A percentile compares a stretch with the other conserved stretches of the same genome.
phyloP scores from a whole-genome alignment of 2,113 vertebrate genomes.

The Oplegnathus fasciatus region DNA sequence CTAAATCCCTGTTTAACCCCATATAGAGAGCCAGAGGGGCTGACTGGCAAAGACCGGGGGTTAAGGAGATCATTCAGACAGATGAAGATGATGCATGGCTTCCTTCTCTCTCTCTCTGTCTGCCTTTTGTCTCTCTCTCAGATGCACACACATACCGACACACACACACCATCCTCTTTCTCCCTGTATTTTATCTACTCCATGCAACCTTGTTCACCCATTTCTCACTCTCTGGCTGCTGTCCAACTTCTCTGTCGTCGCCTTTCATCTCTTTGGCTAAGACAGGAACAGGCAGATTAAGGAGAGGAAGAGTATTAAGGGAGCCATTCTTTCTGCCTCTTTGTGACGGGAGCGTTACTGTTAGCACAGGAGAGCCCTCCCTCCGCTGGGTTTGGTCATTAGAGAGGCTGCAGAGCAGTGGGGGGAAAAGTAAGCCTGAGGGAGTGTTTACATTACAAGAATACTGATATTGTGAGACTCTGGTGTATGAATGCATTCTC shows the following conservation, averaged over 20 bases:
- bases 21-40: constrained; percentile 58
- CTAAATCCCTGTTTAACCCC: constrained; percentile 75
- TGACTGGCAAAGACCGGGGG: constrained; percentile 57
- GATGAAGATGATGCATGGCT: constrained; percentile 69
- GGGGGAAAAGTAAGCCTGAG: constrained; percentile 47
- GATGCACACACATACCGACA: constrained; percentile 15
- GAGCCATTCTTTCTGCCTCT: constrained; percentile 64
- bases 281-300: constrained; percentile 71
- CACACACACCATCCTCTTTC: constrained; percentile 24
- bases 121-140: constrained; percentile 27
- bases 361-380: constrained; percentile 54
- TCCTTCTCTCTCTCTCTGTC: constrained; percentile 21
- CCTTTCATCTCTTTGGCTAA: constrained; percentile 71
- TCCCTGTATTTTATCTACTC: constrained; percentile 56
- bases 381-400: constrained; percentile 66
- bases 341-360: constrained; percentile 54
- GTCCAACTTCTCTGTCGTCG: constrained; percentile 53
- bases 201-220: constrained; percentile 43
- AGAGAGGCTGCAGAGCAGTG: constrained; percentile 59
- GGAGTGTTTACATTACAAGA: constrained; percentile 63
- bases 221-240: constrained; percentile 54
- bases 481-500: neutral
- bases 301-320: constrained; percentile 65
- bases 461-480: constrained; percentile 51
- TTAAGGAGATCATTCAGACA: constrained; percentile 73